Percentiles rank a stretch among this genome's conserved stretches.
phyloP scores from a whole-genome alignment of 2,888 invertebrate genomes.

The Theretra japonica region DNA sequence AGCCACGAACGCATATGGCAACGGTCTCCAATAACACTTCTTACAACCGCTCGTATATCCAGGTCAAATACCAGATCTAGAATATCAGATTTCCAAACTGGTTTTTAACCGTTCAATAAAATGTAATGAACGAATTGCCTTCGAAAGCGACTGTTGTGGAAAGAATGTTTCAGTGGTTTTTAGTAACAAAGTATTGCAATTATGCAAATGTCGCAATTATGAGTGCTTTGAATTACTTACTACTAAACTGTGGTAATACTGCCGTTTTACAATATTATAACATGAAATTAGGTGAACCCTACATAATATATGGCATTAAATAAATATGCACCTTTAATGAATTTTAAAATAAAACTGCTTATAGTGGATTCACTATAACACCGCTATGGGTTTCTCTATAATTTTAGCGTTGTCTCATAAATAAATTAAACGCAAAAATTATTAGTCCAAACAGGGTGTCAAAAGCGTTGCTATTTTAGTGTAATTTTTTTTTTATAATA shows the following conservation, averaged over 20 bases:
- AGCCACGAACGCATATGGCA: constrained; percentile 2
- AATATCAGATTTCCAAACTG: constrained; percentile 14
- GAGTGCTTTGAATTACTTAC: background rate
- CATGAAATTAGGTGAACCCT: background rate
- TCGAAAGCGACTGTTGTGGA: background rate
- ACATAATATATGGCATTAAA: background rate
- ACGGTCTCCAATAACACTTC: constrained; percentile 1
- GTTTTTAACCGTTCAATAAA: constrained; percentile 5
- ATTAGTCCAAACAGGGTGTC: too few species aligned
- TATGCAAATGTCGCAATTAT: constrained; percentile 1
- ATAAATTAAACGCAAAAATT: too few species aligned
- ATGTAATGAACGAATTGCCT: constrained; percentile 12
- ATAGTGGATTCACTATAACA: too few species aligned
- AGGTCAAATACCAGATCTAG: constrained; percentile 9
- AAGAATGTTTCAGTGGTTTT: background rate
- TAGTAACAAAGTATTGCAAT: background rate
- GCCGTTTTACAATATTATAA: background rate
- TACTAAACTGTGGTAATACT: background rate
- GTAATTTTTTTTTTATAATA: background rate
- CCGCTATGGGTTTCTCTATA: too few species aligned
- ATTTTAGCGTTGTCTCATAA: too few species aligned
- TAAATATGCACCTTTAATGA: background rate
- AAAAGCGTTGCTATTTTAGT: too few species aligned
- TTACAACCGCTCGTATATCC: background rate
- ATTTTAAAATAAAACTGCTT: background rate